Percentiles rank a stretch among this genome's conserved stretches.
phyloP scores from a whole-genome alignment of 2,888 invertebrate genomes.

The Andrena praecox region DNA sequence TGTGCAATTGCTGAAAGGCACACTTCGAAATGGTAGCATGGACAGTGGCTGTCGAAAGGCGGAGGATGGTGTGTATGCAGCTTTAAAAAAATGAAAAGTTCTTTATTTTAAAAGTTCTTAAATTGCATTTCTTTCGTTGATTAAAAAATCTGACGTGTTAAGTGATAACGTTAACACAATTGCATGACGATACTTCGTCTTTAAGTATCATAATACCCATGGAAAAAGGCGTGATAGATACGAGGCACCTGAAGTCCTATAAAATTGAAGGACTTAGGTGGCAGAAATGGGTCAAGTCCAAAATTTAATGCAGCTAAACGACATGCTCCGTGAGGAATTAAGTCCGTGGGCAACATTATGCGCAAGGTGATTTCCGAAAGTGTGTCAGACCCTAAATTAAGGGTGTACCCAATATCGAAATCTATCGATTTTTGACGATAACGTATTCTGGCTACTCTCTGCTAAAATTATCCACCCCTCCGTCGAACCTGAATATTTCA shows the following conservation, averaged over 20 bases:
- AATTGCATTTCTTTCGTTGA: too few relatives aligned
- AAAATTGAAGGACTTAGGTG: slow-evolving; percentile 45
- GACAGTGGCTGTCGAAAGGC: too few relatives aligned
- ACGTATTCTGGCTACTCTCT: not conserved
- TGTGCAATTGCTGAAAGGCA: not conserved
- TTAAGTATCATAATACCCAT: not conserved
- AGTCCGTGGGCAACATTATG: slow-evolving; percentile 51
- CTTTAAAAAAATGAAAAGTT: too few relatives aligned
- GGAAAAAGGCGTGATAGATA: slow-evolving; percentile 28
- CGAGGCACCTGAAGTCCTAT: slow-evolving; percentile 29
- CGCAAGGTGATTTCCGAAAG: slow-evolving; percentile 47
- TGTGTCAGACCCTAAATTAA: slow-evolving; percentile 50
- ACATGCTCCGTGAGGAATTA: slow-evolving; percentile 54
- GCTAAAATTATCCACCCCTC: not conserved
- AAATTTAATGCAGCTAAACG: slow-evolving; percentile 54
- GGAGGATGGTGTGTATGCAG: too few relatives aligned
- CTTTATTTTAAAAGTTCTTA: too few relatives aligned
- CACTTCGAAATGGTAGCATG: too few relatives aligned
- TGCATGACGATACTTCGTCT: not conserved
- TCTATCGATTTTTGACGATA: slow-evolving; percentile 28
- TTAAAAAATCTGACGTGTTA: too few relatives aligned
- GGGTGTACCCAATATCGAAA: slow-evolving; percentile 6
- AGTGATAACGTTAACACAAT: not conserved
- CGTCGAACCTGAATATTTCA: not conserved
- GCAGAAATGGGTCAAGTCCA: slow-evolving; percentile 53